Base-by-base conservation (phyloP, 92 coral and sea anemone genomes). In the Galaxea fascicularis region DNA sequence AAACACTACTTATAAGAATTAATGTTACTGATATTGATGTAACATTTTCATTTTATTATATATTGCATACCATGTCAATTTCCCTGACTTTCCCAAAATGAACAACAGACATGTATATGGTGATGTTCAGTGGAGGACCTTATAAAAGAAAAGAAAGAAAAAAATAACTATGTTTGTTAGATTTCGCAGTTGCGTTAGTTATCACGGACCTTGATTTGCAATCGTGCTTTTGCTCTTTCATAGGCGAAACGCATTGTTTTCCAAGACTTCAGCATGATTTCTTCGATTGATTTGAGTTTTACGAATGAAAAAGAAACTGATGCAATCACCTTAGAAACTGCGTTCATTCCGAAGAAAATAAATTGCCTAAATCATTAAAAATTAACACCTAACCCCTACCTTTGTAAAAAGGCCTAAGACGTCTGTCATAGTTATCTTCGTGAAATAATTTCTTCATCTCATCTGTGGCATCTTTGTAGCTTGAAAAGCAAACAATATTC, bases 61-160 rank as follows among this genome's bases (percentile, higher is more conserved):
- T n/a, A 35, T 49, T 49, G 17, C 54, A 1, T 85, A 94, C 98
- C 98, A 94, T 94, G 66, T 90, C 85, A 10, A 90, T 76, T 71
- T 92, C 98, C n/a, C 86, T 87, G 29, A 94, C 89, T 80, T 86
- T 88, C 65, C 98, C 95, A 69, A 94, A 85, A 27, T 92, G 85
- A 1, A 92, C 95, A 26, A 94, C 79, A 10, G 90, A 47, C 84
- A 94, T 91, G 67, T 87, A 94, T 9, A 92, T 68, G 4, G 91
- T 88, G 27, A 94, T 90, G 31, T 84, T 74, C 8, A 92, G 60
- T 47, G 93, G 91, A 26, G 92, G 86, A 45, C 86, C 95, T 92
- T 31, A 14, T 29, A 54, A n/a, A 3, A 39, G 65, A 20, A 10
- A 39, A 65, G 10, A n/a, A 58, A 21, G 22, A 58, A 49, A 49